A percentile compares a stretch with the other conserved stretches of the same genome.
These are phyloP conservation scores for Neodiprion virginianus DNA, from an alignment of 1,140 invertebrate species.

Conservation along the genomic window DNA sequence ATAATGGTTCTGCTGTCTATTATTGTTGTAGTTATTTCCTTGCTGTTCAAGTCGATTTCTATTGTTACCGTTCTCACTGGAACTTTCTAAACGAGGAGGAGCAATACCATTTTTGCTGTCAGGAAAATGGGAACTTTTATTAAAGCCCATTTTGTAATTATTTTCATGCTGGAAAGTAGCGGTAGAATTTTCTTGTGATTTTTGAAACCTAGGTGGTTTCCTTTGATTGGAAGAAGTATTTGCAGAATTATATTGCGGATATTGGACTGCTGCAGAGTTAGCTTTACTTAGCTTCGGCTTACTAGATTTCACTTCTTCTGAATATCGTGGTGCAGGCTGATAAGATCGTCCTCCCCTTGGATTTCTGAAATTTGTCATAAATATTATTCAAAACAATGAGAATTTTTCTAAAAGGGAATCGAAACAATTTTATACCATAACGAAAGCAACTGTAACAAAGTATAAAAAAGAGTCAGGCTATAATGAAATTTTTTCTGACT, in stretches of 20 bases:
- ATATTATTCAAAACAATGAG: conserved; percentile 25
- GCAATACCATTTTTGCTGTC: conserved; percentile 36
- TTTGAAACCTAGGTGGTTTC: conserved; percentile 57
- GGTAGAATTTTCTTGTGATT: conserved; percentile 44
- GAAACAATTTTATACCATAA: neutral
- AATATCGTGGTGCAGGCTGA: conserved; percentile 47
- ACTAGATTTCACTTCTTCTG: conserved; percentile 42
- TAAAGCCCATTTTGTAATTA: conserved; percentile 27
- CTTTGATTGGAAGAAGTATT: conserved; percentile 39
- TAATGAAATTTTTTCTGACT: neutral
- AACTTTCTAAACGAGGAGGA: conserved; percentile 26
- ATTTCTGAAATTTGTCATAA: conserved; percentile 30
- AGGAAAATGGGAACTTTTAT: conserved; percentile 31
- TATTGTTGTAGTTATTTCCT: conserved; percentile 30
- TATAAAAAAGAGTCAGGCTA: neutral
- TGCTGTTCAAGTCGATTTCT: conserved; percentile 31
- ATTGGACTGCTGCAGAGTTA: conserved; percentile 24
- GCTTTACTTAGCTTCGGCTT: conserved; percentile 38
- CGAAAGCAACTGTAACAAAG: neutral
- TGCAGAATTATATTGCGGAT: conserved; percentile 36
- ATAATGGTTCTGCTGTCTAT: conserved; percentile 31
- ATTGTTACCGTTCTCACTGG: conserved; percentile 28
- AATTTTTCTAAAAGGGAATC: neutral
- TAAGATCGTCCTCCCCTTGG: conserved; percentile 43
- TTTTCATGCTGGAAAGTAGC: conserved; percentile 40